Evolutionary conservation across 2,888 invertebrate genomes (phyloP), one percentile per base, ranked within the genome.

Genomic region (Euclidia mi): DNA sequence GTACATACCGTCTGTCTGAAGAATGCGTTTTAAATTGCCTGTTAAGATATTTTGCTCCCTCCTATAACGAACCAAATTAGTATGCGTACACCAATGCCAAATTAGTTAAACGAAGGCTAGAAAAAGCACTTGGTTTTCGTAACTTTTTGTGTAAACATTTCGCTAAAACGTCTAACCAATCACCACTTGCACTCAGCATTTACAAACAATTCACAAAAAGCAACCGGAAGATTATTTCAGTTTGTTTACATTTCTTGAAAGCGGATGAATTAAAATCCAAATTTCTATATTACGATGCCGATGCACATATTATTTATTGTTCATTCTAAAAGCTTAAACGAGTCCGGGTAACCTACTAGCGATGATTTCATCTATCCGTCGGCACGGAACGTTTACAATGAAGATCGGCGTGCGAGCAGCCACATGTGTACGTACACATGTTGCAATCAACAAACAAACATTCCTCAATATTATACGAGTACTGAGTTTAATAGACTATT

Each of bases 291-390:
- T 55, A 61, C 57, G 56, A 46, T 15, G 53, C 32, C 38, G 52
- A 65, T 62, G 65, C 53, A 62, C 53, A 46, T 40, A 50, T 51
- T 59, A 68, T 64, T 73, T 71, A 60, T 73, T 67, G 62, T 73
- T 68, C 58, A 46, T 44, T n/a, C 35, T 66, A 64, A 71, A 68
- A 71, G 70, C 67, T 63, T 51, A 58, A 48, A 48, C 56, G 56
- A 55, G 58, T 44, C 59, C 76, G 59, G 48, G 52, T 78, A 69
- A 73, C 76, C 78, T 42, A 78, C 52, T 64, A 61, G 65, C 52
- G 70, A 65, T 66, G 69, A 71, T 68, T 65, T 65, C 65, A 74
- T 65, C 53, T 58, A 65, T 65, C 52, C 53, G 50, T 61, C 49
- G 44, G 18, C 48, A 47, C 52, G 49, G 29, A 50, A 55, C 40